Base-by-base conservation (phyloP, 1,140 invertebrate genomes). In the Drosophila albomicans region DNA sequence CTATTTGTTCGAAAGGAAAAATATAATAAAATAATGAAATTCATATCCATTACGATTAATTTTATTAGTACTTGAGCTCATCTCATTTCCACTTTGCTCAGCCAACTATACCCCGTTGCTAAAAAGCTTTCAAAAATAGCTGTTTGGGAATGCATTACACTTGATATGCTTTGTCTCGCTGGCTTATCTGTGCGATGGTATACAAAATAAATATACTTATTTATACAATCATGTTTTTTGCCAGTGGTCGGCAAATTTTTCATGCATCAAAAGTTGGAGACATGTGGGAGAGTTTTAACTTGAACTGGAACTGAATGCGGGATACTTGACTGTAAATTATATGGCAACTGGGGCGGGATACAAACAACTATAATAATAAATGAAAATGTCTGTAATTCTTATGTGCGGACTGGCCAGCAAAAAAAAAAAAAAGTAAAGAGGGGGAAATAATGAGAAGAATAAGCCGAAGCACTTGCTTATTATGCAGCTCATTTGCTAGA, bases 311-410 rank as follows among this genome's bases (percentile, higher is more conserved):
- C 20, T 25, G 20, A 25, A 25, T 25, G 20, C 20, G 20, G 73
- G 7, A 28, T 61, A 81, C 78, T 81, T 78, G 65, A 80, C 76
- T 87, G 84, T 74, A 87, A 87, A 87, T 87, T 87, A 87, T 84
- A 87, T 66, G 25, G 56, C 38, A 43, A 32, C 35, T 30, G 54
- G 28, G 61, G 58, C 68, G 61, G 67, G 84, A 63, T 51, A 69
- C 80, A 81, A 81, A 84, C 81, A 65, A 66, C 65, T 65, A 89
- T 87, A 89, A 87, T 87, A 87, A 84, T 87, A 87, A 87, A 87
- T 84, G 85, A 81, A 87, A 87, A 87, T 87, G 84, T 87, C 84
- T 87, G 84, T 89, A 80, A 87, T 87, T 87, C 84, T 72, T 84
- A 80, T 87, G 82, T 88, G 84, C 80, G 52, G 71, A 52, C 62